These are phyloP conservation scores for Ectemnius cavifrons DNA, from an alignment of 2,888 invertebrate genomes.

Conservation along the genomic window DNA sequence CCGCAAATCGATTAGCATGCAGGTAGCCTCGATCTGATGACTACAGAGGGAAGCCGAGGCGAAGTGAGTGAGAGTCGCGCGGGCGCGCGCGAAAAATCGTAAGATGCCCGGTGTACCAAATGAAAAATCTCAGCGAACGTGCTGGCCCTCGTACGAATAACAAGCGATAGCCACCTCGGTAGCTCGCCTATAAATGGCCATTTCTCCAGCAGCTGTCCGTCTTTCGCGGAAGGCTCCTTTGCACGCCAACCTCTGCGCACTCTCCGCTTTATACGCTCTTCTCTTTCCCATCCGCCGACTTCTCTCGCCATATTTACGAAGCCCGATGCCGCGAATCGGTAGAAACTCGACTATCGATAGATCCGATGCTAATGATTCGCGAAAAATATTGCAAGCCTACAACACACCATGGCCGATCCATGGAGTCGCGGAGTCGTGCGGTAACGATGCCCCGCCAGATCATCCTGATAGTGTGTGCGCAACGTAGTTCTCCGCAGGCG, in stretches of 20 bases:
- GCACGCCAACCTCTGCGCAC: no score
- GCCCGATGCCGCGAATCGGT: slow-evolving; percentile 20
- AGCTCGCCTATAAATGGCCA: slow-evolving; percentile 56
- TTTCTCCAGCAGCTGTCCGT: slow-evolving; percentile 46
- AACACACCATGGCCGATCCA: neutral
- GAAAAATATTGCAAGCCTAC: slow-evolving; percentile 22
- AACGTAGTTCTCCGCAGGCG: neutral
- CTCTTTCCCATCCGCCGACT: slow-evolving; percentile 22
- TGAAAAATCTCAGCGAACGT: slow-evolving; percentile 63
- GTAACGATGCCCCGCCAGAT: slow-evolving; percentile 4
- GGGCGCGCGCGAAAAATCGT: slow-evolving; percentile 58
- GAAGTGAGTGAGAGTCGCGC: slow-evolving; percentile 39
- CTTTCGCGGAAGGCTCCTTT: slow-evolving; percentile 49
- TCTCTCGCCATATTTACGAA: slow-evolving; percentile 39
- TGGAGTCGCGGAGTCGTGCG: neutral
- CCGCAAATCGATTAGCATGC: slow-evolving; percentile 67
- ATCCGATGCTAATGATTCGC: slow-evolving; percentile 42
- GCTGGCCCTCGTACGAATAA: slow-evolving; percentile 64
- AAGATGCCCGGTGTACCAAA: slow-evolving; percentile 62
- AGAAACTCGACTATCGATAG: slow-evolving; percentile 15
- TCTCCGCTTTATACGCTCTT: slow-evolving; percentile 20
- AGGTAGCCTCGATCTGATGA: slow-evolving; percentile 68
- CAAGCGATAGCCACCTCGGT: slow-evolving; percentile 57
- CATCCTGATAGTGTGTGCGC: neutral
- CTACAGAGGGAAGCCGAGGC: slow-evolving; percentile 51